These are phyloP conservation scores for Danaus plexippus DNA, from an alignment of 1,140 invertebrate species.

Conservation along the genomic window DNA sequence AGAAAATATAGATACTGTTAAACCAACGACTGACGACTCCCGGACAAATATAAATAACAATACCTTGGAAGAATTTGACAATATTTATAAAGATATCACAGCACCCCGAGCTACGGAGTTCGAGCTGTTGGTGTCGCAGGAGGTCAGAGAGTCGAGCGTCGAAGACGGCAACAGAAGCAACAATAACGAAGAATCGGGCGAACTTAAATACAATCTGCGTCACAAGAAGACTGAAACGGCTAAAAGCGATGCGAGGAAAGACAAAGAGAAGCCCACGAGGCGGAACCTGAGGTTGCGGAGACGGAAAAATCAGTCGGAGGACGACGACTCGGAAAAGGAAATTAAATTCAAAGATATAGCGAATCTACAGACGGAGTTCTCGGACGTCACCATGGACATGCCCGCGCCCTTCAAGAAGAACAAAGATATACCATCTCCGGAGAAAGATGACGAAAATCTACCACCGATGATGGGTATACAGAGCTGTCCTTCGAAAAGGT, in stretches of 20 bases:
- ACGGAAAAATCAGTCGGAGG: constrained; percentile 29
- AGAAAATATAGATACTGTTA: constrained; percentile 13
- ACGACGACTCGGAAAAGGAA: constrained; percentile 23
- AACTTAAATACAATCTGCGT: constrained; percentile 47
- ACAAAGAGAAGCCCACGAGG: constrained; percentile 24
- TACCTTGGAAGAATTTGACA: constrained; percentile 53
- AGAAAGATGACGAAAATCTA: constrained; percentile 44
- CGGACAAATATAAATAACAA: constrained; percentile 13
- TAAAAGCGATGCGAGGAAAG: constrained; percentile 17
- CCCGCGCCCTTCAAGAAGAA: constrained; percentile 33
- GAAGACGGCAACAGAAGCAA: constrained; percentile 3
- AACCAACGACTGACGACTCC: constrained; percentile 15
- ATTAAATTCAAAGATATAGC: constrained; percentile 50
- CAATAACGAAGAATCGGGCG: constrained; percentile 14
- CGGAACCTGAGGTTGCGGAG: constrained; percentile 34
- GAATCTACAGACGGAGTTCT: constrained; percentile 51
- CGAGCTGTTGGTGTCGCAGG: constrained; percentile 38
- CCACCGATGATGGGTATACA: constrained; percentile 38
- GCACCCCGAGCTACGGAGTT: constrained; percentile 46
- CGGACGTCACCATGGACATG: constrained; percentile 47
- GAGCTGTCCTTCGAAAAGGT: constrained; percentile 64
- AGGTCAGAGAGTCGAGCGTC: constrained; percentile 18
- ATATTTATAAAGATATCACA: constrained; percentile 49
- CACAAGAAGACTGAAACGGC: constrained; percentile 29
- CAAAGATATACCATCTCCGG: constrained; percentile 47